A percentile compares a stretch with the other conserved stretches of the same genome.
These are phyloP conservation scores for Horisme vitalbata DNA, from an alignment of 2,888 invertebrate species.

Conservation along the genomic window DNA sequence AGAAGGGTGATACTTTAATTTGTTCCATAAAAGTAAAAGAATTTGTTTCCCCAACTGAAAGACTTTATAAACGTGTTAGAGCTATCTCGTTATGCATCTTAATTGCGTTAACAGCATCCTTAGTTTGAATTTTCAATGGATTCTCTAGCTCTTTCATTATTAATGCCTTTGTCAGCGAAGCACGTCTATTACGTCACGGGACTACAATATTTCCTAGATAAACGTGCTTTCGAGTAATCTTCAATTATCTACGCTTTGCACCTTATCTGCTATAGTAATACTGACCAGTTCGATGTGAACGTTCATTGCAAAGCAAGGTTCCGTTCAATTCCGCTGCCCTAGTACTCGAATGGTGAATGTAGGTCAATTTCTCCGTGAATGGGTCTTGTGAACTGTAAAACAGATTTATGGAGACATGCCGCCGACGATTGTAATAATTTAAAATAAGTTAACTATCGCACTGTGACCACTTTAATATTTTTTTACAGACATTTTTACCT, in stretches of 20 bases:
- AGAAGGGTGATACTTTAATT: too few species aligned
- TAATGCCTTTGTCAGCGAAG: conserved; percentile 38
- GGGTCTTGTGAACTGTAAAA: conserved; percentile 42
- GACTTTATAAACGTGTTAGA: conserved; percentile 6
- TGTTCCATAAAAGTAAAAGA: too few species aligned
- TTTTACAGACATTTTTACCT: too few species aligned
- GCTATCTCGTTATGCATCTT: conserved; percentile 21
- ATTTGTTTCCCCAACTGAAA: conserved; percentile 1
- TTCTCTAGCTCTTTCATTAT: conserved; percentile 42
- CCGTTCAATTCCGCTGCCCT: conserved; percentile 24
- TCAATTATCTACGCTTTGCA: conserved; percentile 30
- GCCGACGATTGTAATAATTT: neutral
- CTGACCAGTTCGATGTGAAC: conserved; percentile 3
- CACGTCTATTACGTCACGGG: conserved; percentile 57
- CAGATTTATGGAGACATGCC: conserved; percentile 24
- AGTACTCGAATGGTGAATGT: conserved; percentile 39
- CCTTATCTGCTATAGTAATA: conserved; percentile 1
- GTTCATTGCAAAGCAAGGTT: neutral
- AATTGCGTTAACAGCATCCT: conserved; percentile 22
- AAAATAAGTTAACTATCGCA: neutral
- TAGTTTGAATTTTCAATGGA: conserved; percentile 46
- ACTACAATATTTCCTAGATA: conserved; percentile 42
- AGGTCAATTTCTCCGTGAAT: conserved; percentile 49
- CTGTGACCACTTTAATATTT: too few species aligned
- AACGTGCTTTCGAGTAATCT: conserved; percentile 11